Base-by-base conservation (phyloP, 2,113 vertebrate species). In the Thermophis baileyi region DNA sequence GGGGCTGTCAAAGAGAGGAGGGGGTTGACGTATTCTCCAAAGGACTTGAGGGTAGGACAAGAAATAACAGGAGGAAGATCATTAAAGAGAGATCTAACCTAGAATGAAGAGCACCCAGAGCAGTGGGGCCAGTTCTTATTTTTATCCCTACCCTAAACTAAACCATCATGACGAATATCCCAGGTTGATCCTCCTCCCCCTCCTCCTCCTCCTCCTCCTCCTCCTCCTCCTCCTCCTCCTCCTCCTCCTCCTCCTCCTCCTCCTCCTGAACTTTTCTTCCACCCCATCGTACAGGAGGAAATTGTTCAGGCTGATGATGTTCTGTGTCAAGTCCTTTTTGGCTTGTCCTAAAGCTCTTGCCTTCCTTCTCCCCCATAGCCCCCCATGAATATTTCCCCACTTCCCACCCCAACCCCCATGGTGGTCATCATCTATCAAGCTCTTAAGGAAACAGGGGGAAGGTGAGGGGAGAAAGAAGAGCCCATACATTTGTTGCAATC, bases 401-500 rank as follows among this genome's bases (percentile, higher is more conserved):
- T 24, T 7, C 1, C 1, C 44, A 3, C 11, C 57, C 44, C 16
- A 6, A 9, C 10, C 27, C 27, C n/a, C 30, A 4, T 69, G 14
- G 27, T 18, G 20, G 46, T 2, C 57, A 7, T 5, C 18, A 81
- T 81, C n/a, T 24, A 14, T 47, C 49, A 50, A 3, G 7, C 30
- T 22, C 50, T 49, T n/a, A 16, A 53, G 22, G 47, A 53, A 69
- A 69, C 0, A 2, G 3, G 30, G 18, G 46, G 14, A 2, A 30
- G 89, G 5, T 0, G 1, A 4, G 53, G 53, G 20, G 53, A 54
- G 50, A 35, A n/a, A 6, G 20, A 20, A 7, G 0, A 1, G 4
- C 24, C 18, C 6, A 10, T 0, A n/a, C 3, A n/a, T 22, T 20
- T 24, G 40, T n/a, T 24, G 20, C 69, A 12, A 44, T 30, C 25